Conservation (phyloP, 1,140 invertebrate genomes). For the Dinothrombium tinctorium region DNA sequence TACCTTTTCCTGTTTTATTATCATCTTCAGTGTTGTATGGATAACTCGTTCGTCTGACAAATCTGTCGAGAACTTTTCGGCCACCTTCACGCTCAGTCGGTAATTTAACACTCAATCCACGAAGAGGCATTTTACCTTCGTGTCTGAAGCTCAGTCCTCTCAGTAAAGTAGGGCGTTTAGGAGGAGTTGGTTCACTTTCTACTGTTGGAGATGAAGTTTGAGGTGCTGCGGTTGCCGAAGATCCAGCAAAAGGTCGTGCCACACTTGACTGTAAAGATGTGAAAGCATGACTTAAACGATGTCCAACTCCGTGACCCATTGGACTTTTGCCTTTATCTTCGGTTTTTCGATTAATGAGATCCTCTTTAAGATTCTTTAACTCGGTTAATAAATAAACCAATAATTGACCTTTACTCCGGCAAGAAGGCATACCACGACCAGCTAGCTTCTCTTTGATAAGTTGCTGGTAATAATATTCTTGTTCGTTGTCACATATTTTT, state of each 20-base stretch:
- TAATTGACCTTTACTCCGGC: slow-evolving; percentile 55
- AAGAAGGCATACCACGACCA: slow-evolving; percentile 42
- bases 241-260: neutral
- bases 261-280: neutral
- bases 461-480: slow-evolving; percentile 70
- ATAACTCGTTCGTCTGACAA: slow-evolving; percentile 20
- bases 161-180: slow-evolving; percentile 6
- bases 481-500: slow-evolving; percentile 30
- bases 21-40: slow-evolving; percentile 14
- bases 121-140: neutral
- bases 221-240: neutral
- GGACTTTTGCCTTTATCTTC: neutral
- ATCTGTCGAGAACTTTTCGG: slow-evolving; percentile 14
- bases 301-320: slow-evolving; percentile 5
- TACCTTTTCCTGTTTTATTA: neutral
- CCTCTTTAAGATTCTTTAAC: slow-evolving; percentile 47
- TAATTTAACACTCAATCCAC: slow-evolving; percentile 14
- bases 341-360: slow-evolving; percentile 26
- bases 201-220: neutral
- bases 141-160: slow-evolving; percentile 13
- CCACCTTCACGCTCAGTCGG: slow-evolving; percentile 6
- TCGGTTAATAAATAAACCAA: slow-evolving; percentile 61
- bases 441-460: slow-evolving; percentile 58
- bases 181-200: slow-evolving; percentile 1
- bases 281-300: slow-evolving; percentile 10